A percentile compares a stretch with the other conserved stretches of the same genome.
Conservation (phyloP, 2,113 vertebrate species). For the Rallus limicola region DNA sequence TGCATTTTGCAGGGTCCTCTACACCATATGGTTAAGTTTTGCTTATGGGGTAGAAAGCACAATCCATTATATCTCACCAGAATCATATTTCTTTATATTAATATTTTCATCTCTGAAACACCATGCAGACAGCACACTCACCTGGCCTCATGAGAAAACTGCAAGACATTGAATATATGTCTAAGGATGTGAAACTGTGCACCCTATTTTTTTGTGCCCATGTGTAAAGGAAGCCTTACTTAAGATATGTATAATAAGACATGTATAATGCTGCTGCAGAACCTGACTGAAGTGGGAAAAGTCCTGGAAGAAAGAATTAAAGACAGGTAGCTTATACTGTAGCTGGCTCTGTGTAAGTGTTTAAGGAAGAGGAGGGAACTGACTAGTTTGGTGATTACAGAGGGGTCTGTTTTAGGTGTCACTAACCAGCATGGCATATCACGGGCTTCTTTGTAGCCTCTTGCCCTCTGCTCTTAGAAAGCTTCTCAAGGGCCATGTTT, state of each 20-base stretch:
- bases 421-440: background rate
- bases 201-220: background rate
- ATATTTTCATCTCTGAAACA: background rate
- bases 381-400: background rate
- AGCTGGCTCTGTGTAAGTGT: accelerated
- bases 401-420: background rate
- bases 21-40: accelerated
- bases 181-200: background rate
- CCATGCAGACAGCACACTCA: conserved; percentile 70
- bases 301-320: background rate
- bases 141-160: conserved; percentile 56
- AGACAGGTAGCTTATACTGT: background rate
- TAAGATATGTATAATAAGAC: background rate
- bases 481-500: background rate
- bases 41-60: background rate
- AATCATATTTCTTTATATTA: background rate
- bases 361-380: background rate
- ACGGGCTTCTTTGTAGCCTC: background rate
- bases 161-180: background rate
- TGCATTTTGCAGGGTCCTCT: background rate
- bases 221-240: background rate
- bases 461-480: background rate
- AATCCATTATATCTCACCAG: background rate
- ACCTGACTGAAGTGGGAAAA: background rate
- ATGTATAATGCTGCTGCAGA: background rate